These are phyloP conservation scores for Cheirogaleus medius DNA, from an alignment of 2,113 vertebrate species.

Conservation along the genomic window DNA sequence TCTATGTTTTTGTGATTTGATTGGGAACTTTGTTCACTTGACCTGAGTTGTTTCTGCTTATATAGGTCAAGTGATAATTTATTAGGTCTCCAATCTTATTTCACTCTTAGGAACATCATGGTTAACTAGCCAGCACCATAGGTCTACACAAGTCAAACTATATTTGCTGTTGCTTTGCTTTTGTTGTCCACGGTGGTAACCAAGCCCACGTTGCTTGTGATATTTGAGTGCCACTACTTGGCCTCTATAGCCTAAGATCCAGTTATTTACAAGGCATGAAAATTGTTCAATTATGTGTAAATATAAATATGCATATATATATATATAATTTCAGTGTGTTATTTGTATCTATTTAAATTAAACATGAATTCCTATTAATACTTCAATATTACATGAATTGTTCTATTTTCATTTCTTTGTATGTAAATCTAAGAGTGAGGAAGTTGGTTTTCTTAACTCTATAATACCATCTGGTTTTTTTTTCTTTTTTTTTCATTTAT, in stretches of 20 bases:
- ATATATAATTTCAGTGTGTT: too few relatives aligned
- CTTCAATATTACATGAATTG: too few relatives aligned
- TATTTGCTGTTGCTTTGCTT: neutral
- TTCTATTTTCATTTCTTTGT: too few relatives aligned
- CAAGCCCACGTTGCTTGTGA: neutral
- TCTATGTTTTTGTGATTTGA: neutral
- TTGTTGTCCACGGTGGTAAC: neutral
- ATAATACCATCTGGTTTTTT: too few relatives aligned
- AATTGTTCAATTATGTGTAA: neutral
- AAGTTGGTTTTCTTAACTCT: too few relatives aligned
- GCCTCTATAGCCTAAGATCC: neutral
- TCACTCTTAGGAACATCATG: neutral
- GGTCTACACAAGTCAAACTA: too few relatives aligned
- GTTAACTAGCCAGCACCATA: neutral
- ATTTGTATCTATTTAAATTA: too few relatives aligned
- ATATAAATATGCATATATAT: too few relatives aligned
- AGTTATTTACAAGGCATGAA: neutral
- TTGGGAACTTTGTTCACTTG: neutral
- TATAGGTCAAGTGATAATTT: neutral
- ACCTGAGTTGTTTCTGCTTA: neutral
- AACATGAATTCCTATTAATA: too few relatives aligned
- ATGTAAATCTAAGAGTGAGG: too few relatives aligned
- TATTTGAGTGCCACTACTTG: neutral
- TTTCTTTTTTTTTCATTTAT: too few relatives aligned
- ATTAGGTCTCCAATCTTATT: neutral